Base-by-base conservation (phyloP, 2,113 vertebrate genomes). In the Pseudopipra pipra region DNA sequence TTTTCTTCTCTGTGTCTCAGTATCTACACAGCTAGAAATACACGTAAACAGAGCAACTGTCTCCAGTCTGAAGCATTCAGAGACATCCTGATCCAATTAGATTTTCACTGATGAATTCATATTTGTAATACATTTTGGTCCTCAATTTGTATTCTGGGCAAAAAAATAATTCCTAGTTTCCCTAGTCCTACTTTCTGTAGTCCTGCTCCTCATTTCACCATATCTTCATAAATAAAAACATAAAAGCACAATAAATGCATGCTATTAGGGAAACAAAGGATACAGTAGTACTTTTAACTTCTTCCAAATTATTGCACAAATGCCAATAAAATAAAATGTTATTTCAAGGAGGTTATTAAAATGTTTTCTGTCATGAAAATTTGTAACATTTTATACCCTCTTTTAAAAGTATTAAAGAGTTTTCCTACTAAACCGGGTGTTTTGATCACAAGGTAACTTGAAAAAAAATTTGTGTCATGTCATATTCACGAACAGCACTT, bases 11-110 rank as follows among this genome's bases (percentile, higher is more conserved):
- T 51, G 39, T 59, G n/a, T 74, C 52, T 89, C 63, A 30, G 11
- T 41, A 47, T 54, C 54, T 71, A 76, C 23, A 31, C 24, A 82
- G 47, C 11, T 72, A 74, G 84, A 91, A 89, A 70, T 81, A 52
- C 21, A 81, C 25, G 30, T 63, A 78, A 93, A 67, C 1, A 0
- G 47, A 39, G 41, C 37, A 85, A 51, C 80, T 90, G 83, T 59
- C 4, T 0, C 88, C 90, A 84, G 79, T 54, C 71, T 85, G 23
- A 31, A 62, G 63, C 66, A 82, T 47, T 65, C 49, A 61, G 58
- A 84, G 74, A 82, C 71, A 94, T 61, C 28, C 84, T 89, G 70
- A 95, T 93, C 80, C 58, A 79, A 85, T 75, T 89, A 89, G 37
- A 70, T 68, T 54, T 31, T 75, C 87, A 87, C 21, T 68, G 87